Base-by-base conservation (phyloP, 2,797 vertebrate species). In the Botia kubotai region DNA sequence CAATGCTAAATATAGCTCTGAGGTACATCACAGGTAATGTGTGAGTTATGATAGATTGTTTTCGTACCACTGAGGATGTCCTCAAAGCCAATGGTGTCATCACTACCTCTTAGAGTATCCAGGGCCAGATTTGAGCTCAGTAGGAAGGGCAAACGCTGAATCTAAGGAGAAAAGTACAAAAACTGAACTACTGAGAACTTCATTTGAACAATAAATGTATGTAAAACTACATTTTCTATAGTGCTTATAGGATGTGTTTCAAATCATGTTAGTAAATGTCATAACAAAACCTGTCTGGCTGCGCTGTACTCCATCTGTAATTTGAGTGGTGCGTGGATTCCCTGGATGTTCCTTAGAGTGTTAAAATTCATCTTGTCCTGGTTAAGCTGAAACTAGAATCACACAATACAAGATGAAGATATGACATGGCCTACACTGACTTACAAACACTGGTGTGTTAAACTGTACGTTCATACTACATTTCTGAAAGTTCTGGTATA, bases 221-320 rank as follows among this genome's bases (percentile, higher is more conserved):
- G 29, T 4, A 4, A 2, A 2, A 29, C 29, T 29, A 29, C 29
- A 29, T 29, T 4, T 29, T 29, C 29, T 4, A 17, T 55, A 7
- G 12, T 8, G 5, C 6, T 3, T 46, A 8, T 36, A n/a, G 29
- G 29, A 29, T 29, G 29, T 4, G 29, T 29, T 29, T 29, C 29
- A 29, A 29, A 29, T 29, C 4, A 29, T 29, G 4, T 29, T 29
- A 29, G 29, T 4, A 29, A 2, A 29, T 29, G 29, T 29, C 29
- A 4, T 29, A 53, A 29, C 19, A n/a, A 17, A 52, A 98, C 97
- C 95, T 97, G 97, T 90, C 95, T 95, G 23, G 95, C 96, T 23
- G 97, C 97, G 86, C 94, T 96, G 91, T 96, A 97, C 88, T 99
- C 98, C 97, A 99, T 99, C 89, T 98, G 97, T 69, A 99, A 88